Conservation (phyloP, 2,113 vertebrate genomes). For the Toxotes chatareus region DNA sequence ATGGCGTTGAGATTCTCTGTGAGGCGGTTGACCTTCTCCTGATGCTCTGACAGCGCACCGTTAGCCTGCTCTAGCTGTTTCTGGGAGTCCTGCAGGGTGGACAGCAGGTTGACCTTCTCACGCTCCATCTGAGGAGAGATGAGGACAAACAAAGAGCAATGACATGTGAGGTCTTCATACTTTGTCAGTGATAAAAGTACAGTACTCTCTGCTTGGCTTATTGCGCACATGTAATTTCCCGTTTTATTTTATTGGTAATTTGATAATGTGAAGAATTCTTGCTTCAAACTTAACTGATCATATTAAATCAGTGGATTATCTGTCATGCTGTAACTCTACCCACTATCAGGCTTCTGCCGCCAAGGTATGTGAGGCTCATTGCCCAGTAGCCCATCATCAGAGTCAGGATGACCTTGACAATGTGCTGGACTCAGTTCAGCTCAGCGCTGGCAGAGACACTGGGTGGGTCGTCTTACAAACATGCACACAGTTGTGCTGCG, state of each 20-base stretch:
- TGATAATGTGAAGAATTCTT: constrained; percentile 9
- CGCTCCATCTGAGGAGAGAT: constrained; percentile 90
- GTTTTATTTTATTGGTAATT: constrained; percentile 4
- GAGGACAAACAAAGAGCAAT: background rate
- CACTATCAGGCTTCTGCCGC: constrained; percentile 9
- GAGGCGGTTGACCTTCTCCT: constrained; percentile 93
- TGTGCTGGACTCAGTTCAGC: constrained; percentile 44
- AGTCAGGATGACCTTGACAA: constrained; percentile 57
- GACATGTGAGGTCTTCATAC: background rate
- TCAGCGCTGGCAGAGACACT: constrained; percentile 32
- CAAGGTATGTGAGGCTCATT: constrained; percentile 25
- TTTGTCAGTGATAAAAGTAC: background rate
- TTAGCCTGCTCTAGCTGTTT: constrained; percentile 95
- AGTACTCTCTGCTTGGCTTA: background rate
- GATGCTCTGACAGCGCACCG: constrained; percentile 92
- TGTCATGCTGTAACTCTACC: constrained; percentile 39
- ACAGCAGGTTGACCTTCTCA: constrained; percentile 93
- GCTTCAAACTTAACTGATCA: constrained; percentile 22
- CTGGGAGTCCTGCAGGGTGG: constrained; percentile 95
- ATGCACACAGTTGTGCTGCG: constrained; percentile 37
- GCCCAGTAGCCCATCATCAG: constrained; percentile 24
- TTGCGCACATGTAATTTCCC: background rate
- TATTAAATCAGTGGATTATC: constrained; percentile 44
- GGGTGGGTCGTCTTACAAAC: constrained; percentile 52
- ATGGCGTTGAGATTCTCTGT: constrained; percentile 92